A percentile compares a stretch with the other conserved stretches of the same genome.
Conservation (phyloP, 2,113 vertebrate species). For the Marmota flaviventris region DNA sequence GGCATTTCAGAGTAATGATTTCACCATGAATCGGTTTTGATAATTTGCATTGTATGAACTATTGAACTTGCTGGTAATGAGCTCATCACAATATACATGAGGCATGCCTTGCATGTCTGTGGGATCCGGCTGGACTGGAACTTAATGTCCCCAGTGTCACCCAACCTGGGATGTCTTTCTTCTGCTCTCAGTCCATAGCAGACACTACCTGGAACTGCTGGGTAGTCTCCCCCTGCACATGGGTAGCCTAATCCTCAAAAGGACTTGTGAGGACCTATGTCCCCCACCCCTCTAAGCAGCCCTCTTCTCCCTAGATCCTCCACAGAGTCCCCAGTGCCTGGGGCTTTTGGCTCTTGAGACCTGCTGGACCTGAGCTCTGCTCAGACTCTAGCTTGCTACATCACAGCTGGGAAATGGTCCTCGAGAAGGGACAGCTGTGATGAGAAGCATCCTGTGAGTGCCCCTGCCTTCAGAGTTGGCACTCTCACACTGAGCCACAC, state of each 20-base stretch:
- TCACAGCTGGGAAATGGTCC: neutral
- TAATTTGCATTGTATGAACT: neutral
- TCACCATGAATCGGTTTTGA: neutral
- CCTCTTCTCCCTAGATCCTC: no score
- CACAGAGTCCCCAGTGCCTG: neutral
- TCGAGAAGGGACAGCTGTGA: neutral
- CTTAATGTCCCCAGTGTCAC: no score
- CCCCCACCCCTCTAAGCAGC: no score
- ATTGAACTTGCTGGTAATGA: neutral
- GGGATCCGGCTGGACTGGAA: neutral
- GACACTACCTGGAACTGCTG: fast-evolving
- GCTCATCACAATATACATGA: neutral
- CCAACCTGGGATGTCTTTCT: neutral
- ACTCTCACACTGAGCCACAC: fast-evolving
- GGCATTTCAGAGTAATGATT: neutral
- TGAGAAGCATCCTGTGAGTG: neutral
- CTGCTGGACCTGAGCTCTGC: neutral
- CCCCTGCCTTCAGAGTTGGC: neutral
- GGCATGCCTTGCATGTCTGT: neutral
- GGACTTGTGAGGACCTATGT: neutral
- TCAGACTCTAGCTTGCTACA: neutral
- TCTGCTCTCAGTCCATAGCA: neutral
- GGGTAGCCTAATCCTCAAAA: neutral
- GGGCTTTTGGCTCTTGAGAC: neutral
- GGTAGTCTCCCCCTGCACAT: neutral